These are phyloP conservation scores for Abrostola tripartita DNA, from an alignment of 2,888 invertebrate genomes.

Conservation along the genomic window DNA sequence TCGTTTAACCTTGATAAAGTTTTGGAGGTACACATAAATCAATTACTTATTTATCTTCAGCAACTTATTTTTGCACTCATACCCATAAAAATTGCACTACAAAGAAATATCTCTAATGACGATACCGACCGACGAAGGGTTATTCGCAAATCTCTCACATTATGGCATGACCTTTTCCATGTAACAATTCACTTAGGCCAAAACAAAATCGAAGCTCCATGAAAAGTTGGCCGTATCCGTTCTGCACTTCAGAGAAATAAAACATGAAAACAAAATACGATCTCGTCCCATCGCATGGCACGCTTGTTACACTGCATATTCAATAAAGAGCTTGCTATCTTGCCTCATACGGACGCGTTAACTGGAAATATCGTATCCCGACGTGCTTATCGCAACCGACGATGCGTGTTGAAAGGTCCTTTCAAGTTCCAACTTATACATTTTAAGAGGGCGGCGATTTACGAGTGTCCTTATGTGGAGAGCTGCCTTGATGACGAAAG, in stretches of 20 bases:
- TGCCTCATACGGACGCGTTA: conserved; percentile 63
- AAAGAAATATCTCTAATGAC: too few species aligned
- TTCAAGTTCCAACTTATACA: conserved; percentile 76
- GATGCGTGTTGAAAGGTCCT: conserved; percentile 73
- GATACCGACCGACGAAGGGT: too few species aligned
- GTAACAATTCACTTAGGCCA: too few species aligned
- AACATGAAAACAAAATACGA: not conserved
- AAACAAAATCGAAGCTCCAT: too few species aligned
- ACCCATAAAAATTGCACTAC: too few species aligned
- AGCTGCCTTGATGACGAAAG: conserved; percentile 45
- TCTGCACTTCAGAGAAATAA: not conserved
- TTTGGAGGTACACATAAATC: not conserved
- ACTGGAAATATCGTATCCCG: conserved; percentile 72
- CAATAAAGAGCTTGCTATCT: conserved; percentile 70
- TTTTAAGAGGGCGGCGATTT: conserved; percentile 79
- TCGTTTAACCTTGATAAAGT: not conserved
- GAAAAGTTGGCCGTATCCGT: too few species aligned
- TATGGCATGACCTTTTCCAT: too few species aligned
- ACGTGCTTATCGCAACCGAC: conserved; percentile 77
- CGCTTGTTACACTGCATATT: conserved; percentile 58
- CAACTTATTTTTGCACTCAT: too few species aligned
- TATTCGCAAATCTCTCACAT: too few species aligned
- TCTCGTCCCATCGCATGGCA: not conserved
- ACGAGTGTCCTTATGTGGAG: conserved; percentile 69
- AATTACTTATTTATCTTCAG: not conserved